These are phyloP conservation scores for Hylaea fasciaria DNA, from an alignment of 2,888 invertebrate genomes.

Conservation along the genomic window DNA sequence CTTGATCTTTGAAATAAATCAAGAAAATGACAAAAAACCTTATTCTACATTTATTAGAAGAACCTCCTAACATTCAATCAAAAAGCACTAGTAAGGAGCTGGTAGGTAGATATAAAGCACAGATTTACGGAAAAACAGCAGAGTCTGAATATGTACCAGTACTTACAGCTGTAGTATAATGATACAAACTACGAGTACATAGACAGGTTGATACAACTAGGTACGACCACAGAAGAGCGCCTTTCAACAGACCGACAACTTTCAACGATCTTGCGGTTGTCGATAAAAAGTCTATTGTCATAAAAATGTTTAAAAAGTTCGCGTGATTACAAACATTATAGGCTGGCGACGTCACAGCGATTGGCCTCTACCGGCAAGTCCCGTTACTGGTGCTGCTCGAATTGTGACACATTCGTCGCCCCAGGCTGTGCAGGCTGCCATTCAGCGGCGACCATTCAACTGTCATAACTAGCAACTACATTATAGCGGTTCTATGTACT, in stretches of 20 bases:
- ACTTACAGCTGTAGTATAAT: too few species aligned
- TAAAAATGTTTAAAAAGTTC: constrained; percentile 20
- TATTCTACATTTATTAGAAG: too few species aligned
- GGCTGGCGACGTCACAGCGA: constrained; percentile 23
- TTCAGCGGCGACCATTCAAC: constrained; percentile 27
- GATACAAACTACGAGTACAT: too few species aligned
- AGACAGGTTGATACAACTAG: too few species aligned
- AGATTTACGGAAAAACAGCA: too few species aligned
- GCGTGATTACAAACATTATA: constrained; percentile 29
- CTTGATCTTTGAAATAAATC: too few species aligned
- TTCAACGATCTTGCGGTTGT: constrained; percentile 25
- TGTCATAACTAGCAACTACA: constrained; percentile 29
- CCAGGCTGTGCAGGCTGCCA: constrained; percentile 17
- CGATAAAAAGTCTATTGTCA: constrained; percentile 25
- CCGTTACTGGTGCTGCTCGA: constrained; percentile 28
- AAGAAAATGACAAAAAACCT: too few species aligned
- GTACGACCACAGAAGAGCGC: constrained; percentile 6
- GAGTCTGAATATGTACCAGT: too few species aligned
- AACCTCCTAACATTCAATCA: too few species aligned
- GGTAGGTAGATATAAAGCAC: too few species aligned
- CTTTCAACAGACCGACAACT: constrained; percentile 19
- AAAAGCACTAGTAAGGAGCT: too few species aligned
- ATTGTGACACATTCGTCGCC: constrained; percentile 32
- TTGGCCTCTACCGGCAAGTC: constrained; percentile 26
- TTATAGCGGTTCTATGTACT: background rate